Base-by-base conservation (phyloP, 2,113 vertebrate species). In the Cepphus grylle region DNA sequence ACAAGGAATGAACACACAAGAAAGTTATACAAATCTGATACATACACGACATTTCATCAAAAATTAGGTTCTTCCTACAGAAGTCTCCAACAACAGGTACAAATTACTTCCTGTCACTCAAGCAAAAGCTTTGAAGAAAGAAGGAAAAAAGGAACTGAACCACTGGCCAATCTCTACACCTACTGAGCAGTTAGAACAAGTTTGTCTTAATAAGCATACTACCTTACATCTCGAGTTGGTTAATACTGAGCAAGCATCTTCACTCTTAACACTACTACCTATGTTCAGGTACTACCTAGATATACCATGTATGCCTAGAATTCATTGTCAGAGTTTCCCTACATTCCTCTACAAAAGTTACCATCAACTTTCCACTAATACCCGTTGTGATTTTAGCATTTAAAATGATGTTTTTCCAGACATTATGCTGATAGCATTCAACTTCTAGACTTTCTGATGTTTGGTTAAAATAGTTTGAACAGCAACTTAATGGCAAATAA, bases 401-500 rank as follows among this genome's bases (percentile, higher is more conserved):
- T 89, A 53, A 85, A 42, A 34, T 14, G 62, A 58, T 86, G 45
- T 18, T 88, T 94, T 83, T 63, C 34, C 34, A 82, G 43, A 79
- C 36, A 83, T 43, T 36, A 94, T 69, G 49, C 49, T 88, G 85
- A 84, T 62, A 49, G 22, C 6, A 45, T 72, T 90, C 80, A 92
- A 47, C 53, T 94, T 76, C n/a, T 13, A 90, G 53, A 78, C 9
- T 38, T 74, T 78, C 53, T 77, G 67, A 92, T 90, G 76, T 86
- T 96, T 90, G 56, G 40, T 93, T 97, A 93, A 80, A 92, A 85
- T 55, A 72, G 58, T 85, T 83, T 94, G 38, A 92, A 95, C 70
- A 88, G 78, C 52, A 96, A 81, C 61, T 61, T 93, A 94, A 95
- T 58, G 69, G 90, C 90, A 96, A 95, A 97, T 66, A 97, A 97